Conservation (phyloP, 2,113 vertebrate genomes). For the Mustelus asterias region DNA sequence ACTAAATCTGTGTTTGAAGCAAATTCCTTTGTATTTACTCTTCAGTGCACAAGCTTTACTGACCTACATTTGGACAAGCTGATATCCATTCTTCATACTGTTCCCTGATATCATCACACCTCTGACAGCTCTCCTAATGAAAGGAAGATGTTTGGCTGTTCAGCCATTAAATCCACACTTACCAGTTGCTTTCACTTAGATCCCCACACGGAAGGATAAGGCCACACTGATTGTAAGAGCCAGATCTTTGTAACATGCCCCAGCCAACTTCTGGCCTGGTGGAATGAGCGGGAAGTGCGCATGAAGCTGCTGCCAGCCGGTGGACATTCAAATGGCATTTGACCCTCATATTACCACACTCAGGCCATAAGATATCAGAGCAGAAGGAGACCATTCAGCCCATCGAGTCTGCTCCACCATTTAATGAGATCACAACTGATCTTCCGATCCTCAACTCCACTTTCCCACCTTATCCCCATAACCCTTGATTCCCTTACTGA, state of each 20-base stretch:
- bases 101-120: background rate
- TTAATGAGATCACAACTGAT: too few relatives aligned
- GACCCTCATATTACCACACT: background rate
- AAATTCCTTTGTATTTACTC: background rate
- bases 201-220: background rate
- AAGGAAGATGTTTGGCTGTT: background rate
- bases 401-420: too few relatives aligned
- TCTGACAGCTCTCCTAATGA: background rate
- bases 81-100: background rate
- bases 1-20: background rate
- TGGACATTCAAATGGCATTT: background rate
- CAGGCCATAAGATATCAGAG: too few relatives aligned
- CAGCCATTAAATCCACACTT: background rate
- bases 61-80: background rate
- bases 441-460: too few relatives aligned
- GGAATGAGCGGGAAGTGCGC: background rate
- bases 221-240: background rate
- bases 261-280: background rate
- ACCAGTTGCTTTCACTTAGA: background rate
- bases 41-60: background rate
- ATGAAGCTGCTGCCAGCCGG: background rate
- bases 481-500: too few relatives aligned
- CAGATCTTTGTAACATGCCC: background rate
- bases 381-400: too few relatives aligned
- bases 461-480: too few relatives aligned